Conservation (phyloP, 2,888 invertebrate species). For the Corbicula japonica region DNA sequence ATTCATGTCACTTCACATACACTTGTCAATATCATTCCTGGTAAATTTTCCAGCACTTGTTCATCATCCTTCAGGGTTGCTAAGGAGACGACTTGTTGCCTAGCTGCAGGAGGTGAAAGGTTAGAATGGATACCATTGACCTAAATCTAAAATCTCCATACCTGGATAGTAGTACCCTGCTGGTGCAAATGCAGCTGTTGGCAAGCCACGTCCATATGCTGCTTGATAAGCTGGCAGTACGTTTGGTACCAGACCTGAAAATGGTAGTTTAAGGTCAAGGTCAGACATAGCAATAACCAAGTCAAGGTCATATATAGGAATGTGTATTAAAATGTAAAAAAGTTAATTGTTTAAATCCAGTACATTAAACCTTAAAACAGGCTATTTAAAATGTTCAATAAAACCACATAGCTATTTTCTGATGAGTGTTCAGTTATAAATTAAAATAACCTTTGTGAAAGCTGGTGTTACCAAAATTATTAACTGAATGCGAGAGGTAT, state of each 20-base stretch:
- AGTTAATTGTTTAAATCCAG: no score
- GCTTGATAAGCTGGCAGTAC: constrained; percentile 73
- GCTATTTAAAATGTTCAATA: no score
- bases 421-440: no score
- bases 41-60: neutral
- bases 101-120: constrained; percentile 40
- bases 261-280: no score
- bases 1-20: constrained; percentile 2
- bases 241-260: constrained; percentile 75
- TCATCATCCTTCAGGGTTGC: neutral
- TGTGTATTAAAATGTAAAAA: no score
- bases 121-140: constrained; percentile 76
- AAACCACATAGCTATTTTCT: no score
- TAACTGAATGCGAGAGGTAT: no score
- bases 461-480: no score
- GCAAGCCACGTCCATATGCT: constrained; percentile 80
- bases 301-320: no score
- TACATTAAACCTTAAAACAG: no score
- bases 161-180: constrained; percentile 83
- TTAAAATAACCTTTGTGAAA: no score
- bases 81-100: constrained; percentile 13
- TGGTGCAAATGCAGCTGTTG: constrained; percentile 74
- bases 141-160: constrained; percentile 83
- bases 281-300: no score
- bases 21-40: constrained; percentile 4